Base-by-base conservation (phyloP, 30 jellyfish, hydroid and myxozoan genomes). In the Cassiopea andromeda region DNA sequence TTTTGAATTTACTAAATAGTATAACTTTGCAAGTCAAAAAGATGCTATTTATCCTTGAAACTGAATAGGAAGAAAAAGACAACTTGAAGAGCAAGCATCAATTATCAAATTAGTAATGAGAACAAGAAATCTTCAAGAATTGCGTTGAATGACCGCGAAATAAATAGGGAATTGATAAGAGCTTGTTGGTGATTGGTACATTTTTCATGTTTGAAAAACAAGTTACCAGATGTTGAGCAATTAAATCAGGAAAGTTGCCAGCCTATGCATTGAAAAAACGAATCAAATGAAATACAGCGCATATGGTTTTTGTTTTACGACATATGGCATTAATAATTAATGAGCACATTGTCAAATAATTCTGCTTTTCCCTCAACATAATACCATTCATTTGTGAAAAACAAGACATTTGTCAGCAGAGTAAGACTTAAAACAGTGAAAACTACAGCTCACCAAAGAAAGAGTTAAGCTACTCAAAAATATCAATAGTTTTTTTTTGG, bases 271-370 rank as follows among this genome's bases (percentile, higher is more conserved):
- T 80, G 75, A 67, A 61, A 73, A 73, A 61, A 57, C 74, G 83
- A 70, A 85, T 48, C 80, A 59, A 74, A 85, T 81, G 72, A 60
- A 68, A 83, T 44, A 17, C 50, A 16, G 85, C 85, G 61, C 90
- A 78, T 77, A 87, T 78, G 90, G 86, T 48, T 57, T 38, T 60
- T 17, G 79, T 77, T 76, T 73, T 75, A 80, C 48, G 83, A 90
- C 90, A 87, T 47, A 86, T 12, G 90, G 85, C 85, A 87, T 82
- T 80, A 89, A 89, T 89, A 80, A 89, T n/a, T 87, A 67, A 77
- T 69, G 94, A 78, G 88, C 69, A 71, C 69, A 44, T 49, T 85
- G 80, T 60, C 19, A 18, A 73, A 54, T 58, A 66, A 75, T 46
- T 77, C 27, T 19, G 60, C 75, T 27, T 86, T 86, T 75, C 77